Evolutionary conservation across 37 sponge, comb jelly and placozoan genomes (phyloP).

Genomic region (Hormiphora californensis): DNA sequence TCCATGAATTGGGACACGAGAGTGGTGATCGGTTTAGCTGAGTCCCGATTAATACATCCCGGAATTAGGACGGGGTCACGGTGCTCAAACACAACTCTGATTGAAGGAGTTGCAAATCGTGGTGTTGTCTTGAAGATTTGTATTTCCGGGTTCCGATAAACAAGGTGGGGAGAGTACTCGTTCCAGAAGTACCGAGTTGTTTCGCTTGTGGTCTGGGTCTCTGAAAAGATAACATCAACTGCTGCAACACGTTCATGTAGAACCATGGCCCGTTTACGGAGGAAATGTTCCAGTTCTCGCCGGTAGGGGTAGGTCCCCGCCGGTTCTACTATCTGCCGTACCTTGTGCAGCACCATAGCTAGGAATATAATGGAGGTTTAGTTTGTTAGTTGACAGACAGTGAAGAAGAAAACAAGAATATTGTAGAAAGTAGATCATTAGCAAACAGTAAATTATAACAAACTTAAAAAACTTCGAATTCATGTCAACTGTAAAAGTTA

Average conservation of each 20-base stretch:
- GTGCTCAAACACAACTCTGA: not conserved
- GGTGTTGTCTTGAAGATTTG: constrained; percentile 22
- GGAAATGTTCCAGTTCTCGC: constrained; percentile 20
- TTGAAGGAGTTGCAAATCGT: not conserved
- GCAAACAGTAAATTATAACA: not conserved
- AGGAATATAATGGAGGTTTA: no score
- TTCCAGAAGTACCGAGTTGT: constrained; percentile 30
- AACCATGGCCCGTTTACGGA: constrained; percentile 42
- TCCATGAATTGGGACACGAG: constrained; percentile 25
- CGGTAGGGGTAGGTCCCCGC: constrained; percentile 48
- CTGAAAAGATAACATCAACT: constrained; percentile 22
- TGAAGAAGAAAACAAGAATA: not conserved
- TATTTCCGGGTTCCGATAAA: constrained; percentile 16
- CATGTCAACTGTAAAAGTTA: not conserved
- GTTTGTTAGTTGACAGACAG: no score
- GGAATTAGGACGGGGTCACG: not conserved
- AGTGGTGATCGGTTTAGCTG: constrained; percentile 1
- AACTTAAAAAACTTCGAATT: not conserved
- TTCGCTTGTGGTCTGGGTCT: not conserved
- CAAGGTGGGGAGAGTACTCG: constrained; percentile 13
- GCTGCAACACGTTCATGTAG: not conserved
- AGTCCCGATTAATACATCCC: not conserved
- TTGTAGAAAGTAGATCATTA: not conserved
- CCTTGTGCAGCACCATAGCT: constrained; percentile 2
- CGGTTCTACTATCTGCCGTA: not conserved